These are phyloP conservation scores for Gymnoscelis rufifasciata DNA, from an alignment of 2,888 invertebrate species.

Conservation along the genomic window DNA sequence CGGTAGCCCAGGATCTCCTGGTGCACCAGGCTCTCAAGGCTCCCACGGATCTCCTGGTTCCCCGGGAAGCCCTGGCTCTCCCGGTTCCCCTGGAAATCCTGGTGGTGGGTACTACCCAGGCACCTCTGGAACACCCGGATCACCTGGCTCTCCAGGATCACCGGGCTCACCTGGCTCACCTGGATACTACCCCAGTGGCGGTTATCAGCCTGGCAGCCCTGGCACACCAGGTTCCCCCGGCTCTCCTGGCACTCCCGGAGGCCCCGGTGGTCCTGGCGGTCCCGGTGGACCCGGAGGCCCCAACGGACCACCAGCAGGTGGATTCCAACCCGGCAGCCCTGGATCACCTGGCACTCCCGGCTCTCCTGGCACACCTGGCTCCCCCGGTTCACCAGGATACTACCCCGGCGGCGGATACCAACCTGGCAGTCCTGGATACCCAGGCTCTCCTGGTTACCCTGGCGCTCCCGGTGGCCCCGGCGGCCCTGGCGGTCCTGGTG, in stretches of 20 bases:
- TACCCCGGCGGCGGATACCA: background rate
- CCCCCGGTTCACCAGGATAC: constrained; percentile 9
- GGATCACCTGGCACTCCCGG: constrained; percentile 13
- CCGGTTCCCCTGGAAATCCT: background rate
- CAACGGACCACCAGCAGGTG: constrained; percentile 25
- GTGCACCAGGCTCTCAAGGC: constrained; percentile 25
- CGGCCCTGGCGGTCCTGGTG: constrained; percentile 34
- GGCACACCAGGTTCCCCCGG: constrained; percentile 28
- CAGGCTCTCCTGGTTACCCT: constrained; percentile 25
- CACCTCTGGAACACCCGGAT: constrained; percentile 13
- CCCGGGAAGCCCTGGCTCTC: constrained; percentile 29
- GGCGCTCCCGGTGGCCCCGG: constrained; percentile 35
- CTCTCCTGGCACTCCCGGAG: constrained; percentile 34
- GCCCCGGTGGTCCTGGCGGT: constrained; percentile 35
- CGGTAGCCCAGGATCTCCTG: constrained; percentile 28
- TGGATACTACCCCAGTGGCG: background rate
- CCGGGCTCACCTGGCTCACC: constrained; percentile 16
- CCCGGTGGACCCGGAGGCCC: background rate
- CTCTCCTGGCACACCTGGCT: constrained; percentile 7
- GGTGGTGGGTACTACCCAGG: constrained; percentile 25
- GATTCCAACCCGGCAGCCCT: constrained; percentile 26
- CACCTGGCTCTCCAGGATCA: background rate
- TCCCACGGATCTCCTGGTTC: constrained; percentile 38
- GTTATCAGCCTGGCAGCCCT: constrained; percentile 20
- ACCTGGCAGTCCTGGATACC: constrained; percentile 27